Evolutionary conservation across 1,140 invertebrate species (phyloP), one percentile per base, ranked within the genome.

Genomic region (Trichonephila inaurata): DNA sequence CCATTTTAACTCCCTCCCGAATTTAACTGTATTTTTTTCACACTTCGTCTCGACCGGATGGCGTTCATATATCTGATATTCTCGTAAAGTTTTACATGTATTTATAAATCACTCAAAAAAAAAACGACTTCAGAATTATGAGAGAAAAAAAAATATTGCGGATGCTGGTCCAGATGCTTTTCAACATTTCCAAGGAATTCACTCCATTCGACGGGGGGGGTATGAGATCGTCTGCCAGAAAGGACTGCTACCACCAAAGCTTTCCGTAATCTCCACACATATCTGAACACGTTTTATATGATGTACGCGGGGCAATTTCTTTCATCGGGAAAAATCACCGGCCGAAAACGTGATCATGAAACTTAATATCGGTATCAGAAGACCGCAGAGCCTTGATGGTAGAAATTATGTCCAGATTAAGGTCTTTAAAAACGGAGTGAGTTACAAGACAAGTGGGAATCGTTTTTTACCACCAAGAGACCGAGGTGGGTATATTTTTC

Each of bases 391-490:
- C n/a, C 66, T 69, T 69, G 66, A 69, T 69, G n/a, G 24, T 24
- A 69, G n/a, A 24, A 69, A 69, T 69, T 69, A 69, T 69, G n/a
- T 24, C 66, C 66, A 69, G 66, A 69, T 69, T 69, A 69, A 69
- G 66, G 66, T 69, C 66, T 69, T 69, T 69, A 69, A 69, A 21
- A 69, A 69, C 24, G 21, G 66, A 69, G 66, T 69, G 66, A 69
- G 66, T 69, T 69, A 69, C 66, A 24, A 24, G 66, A 69, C 66
- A 69, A 40, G 66, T 69, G 7, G 66, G 8, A 14, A 14, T 69
- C 66, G n/a, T 69, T 69, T 69, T n/a, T 69, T 69, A 69, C 24
- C 66, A 69, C 66, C 66, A 51, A 51, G n/a, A 28, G 24, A 28
- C 24, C n/a, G 10, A 24, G n/a, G 51, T 8, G 10, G 51, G 10